A percentile compares a stretch with the other conserved stretches of the same genome.
phyloP scores from a whole-genome alignment of 2,888 invertebrate genomes.

The Antheraea yamamai region DNA sequence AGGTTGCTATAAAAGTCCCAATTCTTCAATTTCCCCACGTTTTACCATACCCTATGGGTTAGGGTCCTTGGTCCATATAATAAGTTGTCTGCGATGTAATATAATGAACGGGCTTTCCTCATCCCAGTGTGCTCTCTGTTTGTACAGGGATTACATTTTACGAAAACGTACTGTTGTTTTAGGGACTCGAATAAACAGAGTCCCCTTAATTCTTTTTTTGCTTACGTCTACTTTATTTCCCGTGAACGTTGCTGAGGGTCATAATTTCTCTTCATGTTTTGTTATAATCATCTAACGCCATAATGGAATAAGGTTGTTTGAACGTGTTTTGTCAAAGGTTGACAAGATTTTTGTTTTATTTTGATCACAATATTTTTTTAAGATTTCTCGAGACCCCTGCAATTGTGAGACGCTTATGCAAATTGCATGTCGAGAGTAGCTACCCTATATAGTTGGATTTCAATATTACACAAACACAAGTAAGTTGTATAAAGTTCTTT shows the following conservation, averaged over 20 bases:
- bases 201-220: slow-evolving; percentile 26
- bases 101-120: slow-evolving; percentile 5
- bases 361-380: no score
- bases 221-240: slow-evolving; percentile 12
- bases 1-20: neutral
- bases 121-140: neutral
- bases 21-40: neutral
- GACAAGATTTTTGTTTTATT: neutral
- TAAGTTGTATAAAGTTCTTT: no score
- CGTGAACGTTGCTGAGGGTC: neutral
- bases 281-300: neutral
- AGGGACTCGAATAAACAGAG: slow-evolving; percentile 36
- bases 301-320: neutral
- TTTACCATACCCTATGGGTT: neutral
- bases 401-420: no score
- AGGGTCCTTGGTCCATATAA: neutral
- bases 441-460: no score
- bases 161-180: slow-evolving; percentile 40
- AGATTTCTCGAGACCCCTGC: no score
- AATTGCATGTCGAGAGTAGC: no score
- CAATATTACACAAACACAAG: no score
- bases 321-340: neutral
- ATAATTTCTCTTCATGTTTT: neutral
- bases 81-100: neutral
- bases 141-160: slow-evolving; percentile 9